Base-by-base conservation (phyloP, 2,888 invertebrate genomes). In the Euzophera pinguis region DNA sequence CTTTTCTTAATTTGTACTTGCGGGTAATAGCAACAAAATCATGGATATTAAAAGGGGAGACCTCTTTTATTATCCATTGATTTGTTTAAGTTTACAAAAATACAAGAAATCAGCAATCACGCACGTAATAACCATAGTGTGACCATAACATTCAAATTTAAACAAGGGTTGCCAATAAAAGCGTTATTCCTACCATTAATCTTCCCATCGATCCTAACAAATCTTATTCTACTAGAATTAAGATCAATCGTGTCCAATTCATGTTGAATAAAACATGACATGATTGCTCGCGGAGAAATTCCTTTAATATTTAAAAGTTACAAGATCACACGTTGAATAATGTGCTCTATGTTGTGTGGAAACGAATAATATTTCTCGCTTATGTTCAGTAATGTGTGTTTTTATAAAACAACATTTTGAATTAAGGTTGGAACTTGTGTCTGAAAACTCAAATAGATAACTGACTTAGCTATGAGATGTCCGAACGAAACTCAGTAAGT, bases 111-210 rank as follows among this genome's bases (percentile, higher is more conserved):
- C 2, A 22, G 5, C 5, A 5, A 22, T 1, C 5, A 9, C 4
- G 8, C 32, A 9, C 7, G 7, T 10, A 32, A 1, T 38, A 6
- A 38, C 38, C 35, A 41, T 73, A 67, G 65, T 58, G 65, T 56
- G 63, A 67, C 71, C 69, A 66, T 79, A 71, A 73, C 74, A 79
- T 80, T 69, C 73, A 81, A 80, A 64, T 79, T 83, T 81, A 72
- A 81, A 68, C 67, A 75, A 56, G 63, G 61, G 65, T 63, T 65
- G 57, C 65, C 69, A 65, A 67, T 65, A 67, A 70, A 65, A 66
- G 66, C 68, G 64, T 69, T 71, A 69, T 69, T 68, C 68, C 63
- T 59, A 57, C 73, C 78, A 81, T 84, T 75, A 71, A 75, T 84
- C 77, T 73, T 62, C 58, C 60, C 59, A 59, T 58, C 57, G 69